Percentiles rank a stretch among this genome's conserved stretches.
Conservation (phyloP, 2,888 invertebrate genomes). For the Omphaloscelis lunosa region DNA sequence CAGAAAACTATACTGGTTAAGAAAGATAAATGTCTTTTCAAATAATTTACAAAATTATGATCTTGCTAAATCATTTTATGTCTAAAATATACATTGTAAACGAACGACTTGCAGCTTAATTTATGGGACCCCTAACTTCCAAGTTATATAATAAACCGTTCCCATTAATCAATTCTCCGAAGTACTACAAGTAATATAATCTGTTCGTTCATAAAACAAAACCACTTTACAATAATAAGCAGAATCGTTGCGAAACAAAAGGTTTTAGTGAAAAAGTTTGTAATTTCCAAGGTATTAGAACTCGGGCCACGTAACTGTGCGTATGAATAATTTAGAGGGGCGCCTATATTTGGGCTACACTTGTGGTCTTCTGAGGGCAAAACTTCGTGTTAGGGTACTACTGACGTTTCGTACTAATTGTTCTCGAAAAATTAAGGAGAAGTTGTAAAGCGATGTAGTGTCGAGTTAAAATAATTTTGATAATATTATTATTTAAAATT, state of each 20-base stretch:
- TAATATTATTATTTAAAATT: too few species aligned
- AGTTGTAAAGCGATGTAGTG: not conserved
- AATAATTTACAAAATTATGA: not conserved
- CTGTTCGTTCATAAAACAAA: conserved; percentile 53
- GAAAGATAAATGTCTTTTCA: not conserved
- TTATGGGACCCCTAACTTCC: conserved; percentile 14
- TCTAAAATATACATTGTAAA: conserved; percentile 15
- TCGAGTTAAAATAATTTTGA: not conserved
- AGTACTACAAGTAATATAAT: conserved; percentile 49
- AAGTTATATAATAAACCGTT: conserved; percentile 48
- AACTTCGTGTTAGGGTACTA: conserved; percentile 59
- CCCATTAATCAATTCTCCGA: conserved; percentile 42
- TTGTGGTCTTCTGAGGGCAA: conserved; percentile 55
- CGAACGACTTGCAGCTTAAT: conserved; percentile 8
- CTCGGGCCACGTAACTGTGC: conserved; percentile 67
- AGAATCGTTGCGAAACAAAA: conserved; percentile 61
- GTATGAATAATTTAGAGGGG: conserved; percentile 72
- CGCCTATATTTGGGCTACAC: conserved; percentile 60
- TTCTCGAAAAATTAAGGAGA: conserved; percentile 18
- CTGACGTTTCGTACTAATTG: conserved; percentile 42
- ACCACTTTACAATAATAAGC: conserved; percentile 53
- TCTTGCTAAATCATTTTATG: not conserved
- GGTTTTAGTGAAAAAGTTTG: conserved; percentile 67
- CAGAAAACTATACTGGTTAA: not conserved
- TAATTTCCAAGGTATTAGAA: conserved; percentile 62